phyloP scores from a whole-genome alignment of 2,888 invertebrate species.

The Zeuzera pyrina region DNA sequence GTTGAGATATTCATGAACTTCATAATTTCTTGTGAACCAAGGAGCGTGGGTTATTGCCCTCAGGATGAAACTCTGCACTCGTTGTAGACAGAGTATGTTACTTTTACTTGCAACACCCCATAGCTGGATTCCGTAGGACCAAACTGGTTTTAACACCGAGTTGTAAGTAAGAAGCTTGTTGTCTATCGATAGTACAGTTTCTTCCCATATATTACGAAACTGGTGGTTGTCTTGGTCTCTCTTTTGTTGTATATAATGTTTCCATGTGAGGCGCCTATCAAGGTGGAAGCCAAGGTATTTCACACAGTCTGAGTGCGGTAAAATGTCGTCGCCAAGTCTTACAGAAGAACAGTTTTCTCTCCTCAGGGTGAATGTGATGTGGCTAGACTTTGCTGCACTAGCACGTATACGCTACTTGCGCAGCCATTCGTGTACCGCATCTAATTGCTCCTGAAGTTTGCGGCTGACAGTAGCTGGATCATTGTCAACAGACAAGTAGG shows the following conservation, averaged over 20 bases:
- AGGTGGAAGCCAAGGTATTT: slow-evolving; percentile 8
- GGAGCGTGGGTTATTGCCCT: too few species aligned
- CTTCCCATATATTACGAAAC: slow-evolving; percentile 2
- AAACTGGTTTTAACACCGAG: slow-evolving; percentile 8
- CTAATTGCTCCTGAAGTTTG: slow-evolving; percentile 6
- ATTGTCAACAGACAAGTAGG: neutral
- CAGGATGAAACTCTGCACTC: too few species aligned
- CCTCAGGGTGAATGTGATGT: slow-evolving; percentile 10
- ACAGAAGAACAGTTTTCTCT: slow-evolving; percentile 6
- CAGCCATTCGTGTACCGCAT: slow-evolving; percentile 9
- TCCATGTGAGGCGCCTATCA: too few species aligned
- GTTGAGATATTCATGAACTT: too few species aligned
- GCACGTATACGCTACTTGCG: slow-evolving; percentile 11
- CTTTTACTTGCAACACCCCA: too few species aligned
- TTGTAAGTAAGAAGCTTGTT: slow-evolving; percentile 10
- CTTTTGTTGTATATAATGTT: too few species aligned
- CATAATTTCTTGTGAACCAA: too few species aligned
- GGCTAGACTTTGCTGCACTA: slow-evolving; percentile 7
- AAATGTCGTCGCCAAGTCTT: neutral
- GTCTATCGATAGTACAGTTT: neutral
- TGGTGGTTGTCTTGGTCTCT: slow-evolving; percentile 4
- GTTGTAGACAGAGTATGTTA: too few species aligned
- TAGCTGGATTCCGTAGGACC: too few species aligned
- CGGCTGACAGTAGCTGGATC: slow-evolving; percentile 2
- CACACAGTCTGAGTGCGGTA: slow-evolving; percentile 2